Base-by-base conservation (phyloP, 1,140 invertebrate species). In the Diorhabda sublineata region DNA sequence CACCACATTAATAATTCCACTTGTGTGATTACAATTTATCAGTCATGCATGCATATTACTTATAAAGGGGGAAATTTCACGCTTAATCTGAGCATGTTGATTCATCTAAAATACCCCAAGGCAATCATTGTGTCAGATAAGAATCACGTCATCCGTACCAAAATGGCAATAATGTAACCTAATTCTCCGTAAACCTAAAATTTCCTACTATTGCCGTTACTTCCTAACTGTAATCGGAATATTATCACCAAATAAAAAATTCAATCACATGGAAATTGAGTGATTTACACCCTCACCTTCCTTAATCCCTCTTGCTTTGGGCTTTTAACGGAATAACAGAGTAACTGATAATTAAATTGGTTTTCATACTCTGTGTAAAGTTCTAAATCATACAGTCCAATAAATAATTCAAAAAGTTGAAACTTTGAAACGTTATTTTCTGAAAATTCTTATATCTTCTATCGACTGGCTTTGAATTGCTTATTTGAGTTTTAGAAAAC, bases 141-240 rank as follows among this genome's bases (percentile, higher is more conserved):
- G 47, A 52, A 52, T 52, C 47, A 52, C 47, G 47, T 52, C 47
- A 52, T 52, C 47, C 47, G 47, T n/a, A 52, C 47, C 47, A 52
- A 4, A 6, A n/a, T n/a, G 3, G 47, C n/a, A 52, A 52, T 52
- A 52, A 52, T n/a, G 6, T 52, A 52, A 52, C 47, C 47, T 52
- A 52, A 52, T 52, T 52, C 47, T 52, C 47, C 47, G 47, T 52
- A 52, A 52, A 52, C 3, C 47, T 52, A n/a, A 52, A 52, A 52
- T 52, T 52, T 52, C 47, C n/a, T n/a, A n/a, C 6, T 52, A 52
- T 52, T 52, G 47, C 47, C 47, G 47, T n/a, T 52, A 8, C n/a
- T 52, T 52, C 47, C 26, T 26, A n/a, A n/a, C n/a, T 52, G 6
- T 6, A 52, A 52, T 52, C 47, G 47, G n/a, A 52, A 52, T 52